phyloP scores from a whole-genome alignment of 2,888 invertebrate genomes.

The Lutraria lutraria region DNA sequence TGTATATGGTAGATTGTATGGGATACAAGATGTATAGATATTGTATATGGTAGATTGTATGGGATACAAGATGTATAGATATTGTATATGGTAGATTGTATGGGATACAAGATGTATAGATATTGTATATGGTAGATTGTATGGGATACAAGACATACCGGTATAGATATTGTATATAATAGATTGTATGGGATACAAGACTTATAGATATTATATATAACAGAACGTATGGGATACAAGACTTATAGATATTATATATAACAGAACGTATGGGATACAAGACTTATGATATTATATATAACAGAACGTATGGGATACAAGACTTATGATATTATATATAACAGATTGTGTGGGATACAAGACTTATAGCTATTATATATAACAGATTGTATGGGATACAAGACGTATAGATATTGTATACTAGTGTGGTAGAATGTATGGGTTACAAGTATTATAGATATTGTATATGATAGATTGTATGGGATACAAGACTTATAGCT shows the following conservation, averaged over 20 bases:
- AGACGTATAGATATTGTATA: too few relatives aligned
- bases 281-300: conserved; percentile 84
- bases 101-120: conserved; percentile 95
- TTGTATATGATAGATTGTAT: too few relatives aligned
- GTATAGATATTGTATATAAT: conserved; percentile 61
- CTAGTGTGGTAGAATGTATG: too few relatives aligned
- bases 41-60: conserved; percentile 91
- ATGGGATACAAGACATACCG: conserved; percentile 93
- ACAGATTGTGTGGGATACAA: conserved; percentile 98
- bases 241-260: conserved; percentile 83
- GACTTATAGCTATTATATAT: conserved; percentile 84
- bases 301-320: conserved; percentile 98
- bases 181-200: conserved; percentile 98
- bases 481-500: too few relatives aligned
- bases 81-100: conserved; percentile 90
- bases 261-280: conserved; percentile 98
- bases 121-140: conserved; percentile 91
- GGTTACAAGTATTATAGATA: too few relatives aligned
- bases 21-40: conserved; percentile 93
- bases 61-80: conserved; percentile 95
- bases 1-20: conserved; percentile 92
- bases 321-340: conserved; percentile 84
- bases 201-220: conserved; percentile 6
- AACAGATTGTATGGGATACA: conserved; percentile 97
- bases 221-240: conserved; percentile 97